Conservation (phyloP, 2,888 invertebrate species). For the Heliconius hortense region DNA sequence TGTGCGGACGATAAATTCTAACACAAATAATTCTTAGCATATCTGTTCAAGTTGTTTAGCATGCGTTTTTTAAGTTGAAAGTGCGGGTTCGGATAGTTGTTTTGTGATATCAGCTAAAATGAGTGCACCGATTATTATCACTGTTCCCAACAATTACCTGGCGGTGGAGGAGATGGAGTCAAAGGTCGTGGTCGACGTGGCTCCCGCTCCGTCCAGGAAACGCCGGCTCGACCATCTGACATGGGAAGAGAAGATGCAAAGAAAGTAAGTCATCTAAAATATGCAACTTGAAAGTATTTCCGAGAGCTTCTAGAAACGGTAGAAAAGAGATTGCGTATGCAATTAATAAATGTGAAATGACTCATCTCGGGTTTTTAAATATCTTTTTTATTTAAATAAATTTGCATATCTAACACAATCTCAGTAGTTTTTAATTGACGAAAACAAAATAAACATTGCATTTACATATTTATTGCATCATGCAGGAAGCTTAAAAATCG, state of each 20-base stretch:
- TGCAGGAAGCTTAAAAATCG: constrained; percentile 96
- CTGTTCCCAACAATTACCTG: constrained; percentile 76
- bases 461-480: constrained; percentile 31
- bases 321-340: neutral
- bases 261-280: constrained; percentile 85
- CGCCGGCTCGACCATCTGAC: constrained; percentile 90
- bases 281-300: constrained; percentile 28
- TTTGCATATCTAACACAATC: neutral
- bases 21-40: constrained; percentile 59
- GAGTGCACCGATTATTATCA: constrained; percentile 79
- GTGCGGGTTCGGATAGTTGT: constrained; percentile 45
- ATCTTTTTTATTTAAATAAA: neutral
- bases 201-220: constrained; percentile 78
- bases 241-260: constrained; percentile 93
- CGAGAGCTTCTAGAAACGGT: constrained; percentile 25
- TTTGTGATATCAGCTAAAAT: constrained; percentile 51
- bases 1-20: constrained; percentile 59
- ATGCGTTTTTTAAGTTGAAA: constrained; percentile 56
- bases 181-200: constrained; percentile 60
- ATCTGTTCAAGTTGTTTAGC: constrained; percentile 48
- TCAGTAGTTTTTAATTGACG: neutral
- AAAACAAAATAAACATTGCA: neutral
- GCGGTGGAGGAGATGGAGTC: constrained; percentile 65
- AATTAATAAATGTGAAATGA: constrained; percentile 9
- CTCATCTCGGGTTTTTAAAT: neutral